Conservation (phyloP, 2,888 invertebrate species). For the Apocheima hispidaria region DNA sequence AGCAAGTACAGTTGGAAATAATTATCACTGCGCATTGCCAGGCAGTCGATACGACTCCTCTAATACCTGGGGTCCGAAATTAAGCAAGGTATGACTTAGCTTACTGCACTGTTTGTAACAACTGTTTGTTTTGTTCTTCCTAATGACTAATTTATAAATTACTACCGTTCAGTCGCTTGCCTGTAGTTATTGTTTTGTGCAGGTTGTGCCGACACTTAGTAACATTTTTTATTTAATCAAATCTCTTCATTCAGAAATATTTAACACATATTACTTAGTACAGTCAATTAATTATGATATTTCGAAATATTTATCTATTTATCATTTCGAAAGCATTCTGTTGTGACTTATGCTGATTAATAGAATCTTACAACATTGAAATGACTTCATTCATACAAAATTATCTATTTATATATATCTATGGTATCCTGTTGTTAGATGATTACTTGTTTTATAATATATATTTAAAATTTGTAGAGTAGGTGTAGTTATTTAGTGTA, state of each 20-base stretch:
- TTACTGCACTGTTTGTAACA: conserved; percentile 42
- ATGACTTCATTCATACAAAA: background rate
- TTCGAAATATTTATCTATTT: background rate
- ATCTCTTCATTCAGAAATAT: background rate
- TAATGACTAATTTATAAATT: conserved; percentile 34
- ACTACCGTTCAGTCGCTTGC: conserved; percentile 19
- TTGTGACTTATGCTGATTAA: background rate
- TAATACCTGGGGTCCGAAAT: conserved; percentile 81
- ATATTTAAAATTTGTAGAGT: background rate
- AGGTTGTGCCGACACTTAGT: conserved; percentile 15
- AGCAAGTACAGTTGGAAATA: conserved; percentile 87
- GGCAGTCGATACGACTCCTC: conserved; percentile 75
- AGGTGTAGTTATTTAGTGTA: conserved; percentile 3
- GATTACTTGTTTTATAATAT: background rate
- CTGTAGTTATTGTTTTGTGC: conserved; percentile 15
- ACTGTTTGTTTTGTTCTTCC: conserved; percentile 45
- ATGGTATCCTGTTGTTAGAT: background rate
- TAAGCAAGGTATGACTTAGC: conserved; percentile 76
- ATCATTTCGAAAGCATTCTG: background rate
- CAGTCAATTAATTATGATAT: background rate
- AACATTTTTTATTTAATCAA: background rate
- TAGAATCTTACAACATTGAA: background rate
- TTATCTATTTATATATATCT: background rate
- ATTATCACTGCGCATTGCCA: conserved; percentile 76
- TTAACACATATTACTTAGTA: background rate